These are phyloP conservation scores for Cancer borealis DNA, from an alignment of 2,888 invertebrate species.

Conservation along the genomic window DNA sequence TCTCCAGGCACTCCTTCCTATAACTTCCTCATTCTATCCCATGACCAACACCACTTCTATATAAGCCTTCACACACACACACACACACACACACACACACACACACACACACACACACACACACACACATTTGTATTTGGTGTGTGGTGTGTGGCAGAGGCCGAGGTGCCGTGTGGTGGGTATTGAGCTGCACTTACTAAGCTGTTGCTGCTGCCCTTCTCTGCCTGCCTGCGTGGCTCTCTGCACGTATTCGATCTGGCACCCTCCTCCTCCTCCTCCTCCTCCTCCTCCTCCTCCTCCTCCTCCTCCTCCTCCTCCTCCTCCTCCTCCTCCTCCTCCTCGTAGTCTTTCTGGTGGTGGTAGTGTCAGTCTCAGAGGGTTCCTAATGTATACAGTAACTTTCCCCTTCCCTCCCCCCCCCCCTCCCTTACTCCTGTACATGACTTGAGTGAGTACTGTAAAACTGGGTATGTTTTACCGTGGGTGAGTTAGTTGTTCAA, in stretches of 20 bases:
- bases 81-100: conserved; percentile 43
- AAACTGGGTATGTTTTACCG: too few relatives aligned
- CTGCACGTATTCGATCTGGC: neutral
- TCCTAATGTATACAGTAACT: neutral
- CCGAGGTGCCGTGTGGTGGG: neutral
- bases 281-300: neutral
- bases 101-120: conserved; percentile 44
- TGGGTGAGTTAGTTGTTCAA: too few relatives aligned
- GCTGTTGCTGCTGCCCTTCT: neutral
- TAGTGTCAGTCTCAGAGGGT: neutral
- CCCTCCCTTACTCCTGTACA: too few relatives aligned
- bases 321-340: neutral
- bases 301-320: neutral
- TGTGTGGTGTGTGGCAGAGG: neutral
- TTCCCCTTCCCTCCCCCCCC: neutral
- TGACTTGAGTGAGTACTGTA: too few relatives aligned
- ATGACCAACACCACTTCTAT: neutral
- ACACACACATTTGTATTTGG: conserved; percentile 34
- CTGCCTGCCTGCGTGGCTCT: conserved; percentile 6
- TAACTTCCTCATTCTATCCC: neutral
- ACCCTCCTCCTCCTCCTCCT: conserved; percentile 1
- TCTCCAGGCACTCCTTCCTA: neutral
- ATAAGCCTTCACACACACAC: neutral
- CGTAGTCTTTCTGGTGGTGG: neutral
- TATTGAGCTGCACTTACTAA: neutral